Percentiles rank a stretch among this genome's conserved stretches.
phyloP scores from a whole-genome alignment of 2,113 vertebrate genomes.

The Hemiscyllium ocellatum region DNA sequence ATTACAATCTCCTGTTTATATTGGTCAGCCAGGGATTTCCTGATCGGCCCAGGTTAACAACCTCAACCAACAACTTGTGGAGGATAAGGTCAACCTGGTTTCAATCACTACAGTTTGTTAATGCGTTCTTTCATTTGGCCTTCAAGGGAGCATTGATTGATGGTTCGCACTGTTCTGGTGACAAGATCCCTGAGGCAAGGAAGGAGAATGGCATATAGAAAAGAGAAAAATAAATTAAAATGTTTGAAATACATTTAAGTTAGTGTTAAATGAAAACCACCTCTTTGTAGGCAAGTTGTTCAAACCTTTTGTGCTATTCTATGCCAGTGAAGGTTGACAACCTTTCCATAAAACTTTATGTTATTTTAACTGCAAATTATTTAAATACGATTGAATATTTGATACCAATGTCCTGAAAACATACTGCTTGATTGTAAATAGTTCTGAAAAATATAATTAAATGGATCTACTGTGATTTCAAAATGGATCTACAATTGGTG shows the following conservation, averaged over 20 bases:
- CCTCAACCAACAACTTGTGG: too few species aligned
- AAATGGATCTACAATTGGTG: not conserved
- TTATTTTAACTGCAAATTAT: slow-evolving; percentile 10
- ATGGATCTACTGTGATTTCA: not conserved
- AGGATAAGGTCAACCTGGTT: too few species aligned
- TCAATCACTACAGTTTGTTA: not conserved
- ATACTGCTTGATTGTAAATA: not conserved
- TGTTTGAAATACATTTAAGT: not conserved
- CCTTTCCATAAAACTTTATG: not conserved
- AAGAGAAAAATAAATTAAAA: not conserved
- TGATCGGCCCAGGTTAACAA: too few species aligned
- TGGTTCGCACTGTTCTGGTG: not conserved
- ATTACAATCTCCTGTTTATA: too few species aligned
- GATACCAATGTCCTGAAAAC: not conserved
- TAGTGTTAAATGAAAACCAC: not conserved
- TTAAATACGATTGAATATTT: not conserved
- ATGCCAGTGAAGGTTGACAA: not conserved
- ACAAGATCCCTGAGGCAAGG: not conserved
- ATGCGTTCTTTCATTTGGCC: not conserved
- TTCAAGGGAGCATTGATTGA: not conserved
- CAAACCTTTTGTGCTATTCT: not conserved
- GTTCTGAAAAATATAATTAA: not conserved
- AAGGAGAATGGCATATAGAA: not conserved
- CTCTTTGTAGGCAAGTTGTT: not conserved
- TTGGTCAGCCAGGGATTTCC: too few species aligned